Base-by-base conservation (phyloP, 1,140 invertebrate species). In the Ceratina calcarata region DNA sequence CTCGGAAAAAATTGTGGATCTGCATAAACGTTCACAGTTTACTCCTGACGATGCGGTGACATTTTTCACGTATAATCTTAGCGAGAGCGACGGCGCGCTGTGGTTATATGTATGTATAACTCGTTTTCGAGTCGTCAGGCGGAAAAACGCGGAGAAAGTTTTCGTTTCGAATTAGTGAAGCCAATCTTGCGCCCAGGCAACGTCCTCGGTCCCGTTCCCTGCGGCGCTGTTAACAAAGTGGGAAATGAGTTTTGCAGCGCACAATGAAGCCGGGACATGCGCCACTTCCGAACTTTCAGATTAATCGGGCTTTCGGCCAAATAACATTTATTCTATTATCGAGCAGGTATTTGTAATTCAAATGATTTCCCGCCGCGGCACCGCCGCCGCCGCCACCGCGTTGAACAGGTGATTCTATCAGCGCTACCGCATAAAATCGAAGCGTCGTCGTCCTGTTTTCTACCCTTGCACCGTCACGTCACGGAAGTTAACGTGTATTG, bases 251-350 rank as follows among this genome's bases (percentile, higher is more conserved):
- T 85, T 66, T 24, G 53, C 24, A 8, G 27, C 8, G 66, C 45
- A 68, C 76, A 72, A 77, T 80, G 51, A 80, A 69, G 58, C 24
- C 58, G 24, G 27, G 20, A 16, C 20, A 51, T 58, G 70, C 57
- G 32, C 61, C 58, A 66, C 72, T 83, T 82, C 78, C 78, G 66
- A 87, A 87, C 86, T 89, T 85, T 65, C 37, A 84, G 82, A 87
- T 89, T 83, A 86, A 87, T 80, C 83, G 83, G 77, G 85, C 82
- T 83, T 80, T 82, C 81, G 82, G 76, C 62, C 69, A 82, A 88
- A 84, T 83, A 85, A 85, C 86, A 87, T 89, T 89, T 88, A 89
- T 88, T 89, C 87, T 86, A 88, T 89, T 88, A 89, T 89, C 87
- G 83, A 85, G 64, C 66, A 65, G 60, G 49, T 78, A 89, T 89